phyloP scores from a whole-genome alignment of 2,797 vertebrate genomes.

The Carapus acus region DNA sequence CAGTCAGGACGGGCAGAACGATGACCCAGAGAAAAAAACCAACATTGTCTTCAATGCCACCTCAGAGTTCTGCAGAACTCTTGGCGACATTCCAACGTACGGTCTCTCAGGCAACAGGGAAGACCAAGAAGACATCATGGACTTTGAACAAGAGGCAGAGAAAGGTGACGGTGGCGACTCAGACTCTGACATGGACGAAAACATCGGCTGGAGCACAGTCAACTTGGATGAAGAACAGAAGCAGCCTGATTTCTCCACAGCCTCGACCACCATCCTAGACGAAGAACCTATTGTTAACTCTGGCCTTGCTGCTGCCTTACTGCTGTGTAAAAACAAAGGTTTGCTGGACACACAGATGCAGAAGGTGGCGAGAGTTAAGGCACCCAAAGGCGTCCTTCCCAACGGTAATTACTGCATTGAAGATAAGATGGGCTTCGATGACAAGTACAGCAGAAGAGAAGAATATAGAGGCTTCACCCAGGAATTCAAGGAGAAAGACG shows the following conservation, averaged over 20 bases:
- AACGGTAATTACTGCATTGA: slow-evolving; percentile 92
- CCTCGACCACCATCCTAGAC: slow-evolving; percentile 88
- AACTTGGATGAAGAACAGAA: slow-evolving; percentile 87
- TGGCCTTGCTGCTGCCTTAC: slow-evolving; percentile 81
- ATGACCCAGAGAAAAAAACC: slow-evolving; percentile 77
- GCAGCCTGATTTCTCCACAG: slow-evolving; percentile 79
- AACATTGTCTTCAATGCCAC: slow-evolving; percentile 90
- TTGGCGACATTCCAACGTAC: slow-evolving; percentile 91
- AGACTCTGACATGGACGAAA: slow-evolving; percentile 85
- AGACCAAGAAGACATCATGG: slow-evolving; percentile 91
- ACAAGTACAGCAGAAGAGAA: slow-evolving; percentile 89
- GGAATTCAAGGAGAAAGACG: slow-evolving; percentile 92
- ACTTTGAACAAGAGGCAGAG: slow-evolving; percentile 83
- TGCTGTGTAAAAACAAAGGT: slow-evolving; percentile 91
- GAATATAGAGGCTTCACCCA: slow-evolving; percentile 92
- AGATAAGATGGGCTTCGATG: slow-evolving; percentile 93
- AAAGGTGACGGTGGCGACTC: slow-evolving; percentile 76
- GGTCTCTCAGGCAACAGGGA: slow-evolving; percentile 88
- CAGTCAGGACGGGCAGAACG: slow-evolving; percentile 48
- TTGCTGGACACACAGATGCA: slow-evolving; percentile 87
- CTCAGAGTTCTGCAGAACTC: slow-evolving; percentile 88
- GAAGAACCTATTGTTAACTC: slow-evolving; percentile 92
- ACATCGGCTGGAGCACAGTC: slow-evolving; percentile 88
- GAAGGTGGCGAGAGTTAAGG: slow-evolving; percentile 84
- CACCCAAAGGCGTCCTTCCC: slow-evolving; percentile 75